Conservation (phyloP, 2,797 vertebrate genomes). For the Mormyrops boulengeri region DNA sequence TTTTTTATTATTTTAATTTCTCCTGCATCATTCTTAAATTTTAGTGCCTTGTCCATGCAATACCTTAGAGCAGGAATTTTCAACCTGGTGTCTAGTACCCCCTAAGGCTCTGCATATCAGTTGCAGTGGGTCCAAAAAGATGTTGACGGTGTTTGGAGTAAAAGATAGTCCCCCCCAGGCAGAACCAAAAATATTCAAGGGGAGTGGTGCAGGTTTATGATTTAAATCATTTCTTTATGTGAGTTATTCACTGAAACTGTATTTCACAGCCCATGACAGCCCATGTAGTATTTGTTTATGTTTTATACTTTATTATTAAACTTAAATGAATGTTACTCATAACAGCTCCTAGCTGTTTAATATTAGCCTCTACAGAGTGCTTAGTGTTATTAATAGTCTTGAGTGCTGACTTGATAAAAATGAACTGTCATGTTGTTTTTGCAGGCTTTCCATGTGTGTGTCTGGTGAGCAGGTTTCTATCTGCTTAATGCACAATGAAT, state of each 20-base stretch:
- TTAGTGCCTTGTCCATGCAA: background rate
- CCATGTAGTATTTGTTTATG: background rate
- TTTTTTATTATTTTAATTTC: background rate
- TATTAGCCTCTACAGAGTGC: background rate
- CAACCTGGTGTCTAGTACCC: background rate
- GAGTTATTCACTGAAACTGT: background rate
- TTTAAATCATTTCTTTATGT: background rate
- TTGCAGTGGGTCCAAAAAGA: background rate
- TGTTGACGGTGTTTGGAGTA: background rate
- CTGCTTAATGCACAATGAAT: background rate
- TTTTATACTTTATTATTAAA: background rate
- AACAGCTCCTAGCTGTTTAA: background rate
- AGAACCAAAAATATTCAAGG: background rate
- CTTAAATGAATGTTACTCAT: background rate
- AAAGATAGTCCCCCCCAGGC: background rate
- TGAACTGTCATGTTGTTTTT: background rate
- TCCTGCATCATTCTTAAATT: background rate
- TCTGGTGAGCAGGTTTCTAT: background rate
- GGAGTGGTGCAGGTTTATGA: background rate
- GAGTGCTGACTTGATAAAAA: background rate
- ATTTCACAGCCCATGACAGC: background rate
- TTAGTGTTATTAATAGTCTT: background rate
- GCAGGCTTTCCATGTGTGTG: background rate
- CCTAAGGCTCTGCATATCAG: background rate
- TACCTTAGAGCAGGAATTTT: background rate